phyloP scores from a whole-genome alignment of 1,140 invertebrate species.

The Platorchestia sp. region DNA sequence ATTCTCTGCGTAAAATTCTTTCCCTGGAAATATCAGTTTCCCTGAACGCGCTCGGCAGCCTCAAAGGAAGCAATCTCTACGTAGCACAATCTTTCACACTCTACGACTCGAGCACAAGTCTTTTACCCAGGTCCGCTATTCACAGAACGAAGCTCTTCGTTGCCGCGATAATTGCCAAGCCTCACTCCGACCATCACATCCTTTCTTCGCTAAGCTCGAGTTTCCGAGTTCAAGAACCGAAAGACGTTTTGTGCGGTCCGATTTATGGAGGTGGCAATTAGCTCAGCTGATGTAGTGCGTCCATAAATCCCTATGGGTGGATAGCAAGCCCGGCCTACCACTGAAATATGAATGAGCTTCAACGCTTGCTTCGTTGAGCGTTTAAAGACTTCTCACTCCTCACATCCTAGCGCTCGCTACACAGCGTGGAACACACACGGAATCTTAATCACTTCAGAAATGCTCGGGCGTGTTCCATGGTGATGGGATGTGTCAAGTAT shows the following conservation, averaged over 20 bases:
- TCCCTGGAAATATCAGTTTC: not conserved
- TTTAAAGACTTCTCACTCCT: not conserved
- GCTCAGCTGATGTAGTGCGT: not conserved
- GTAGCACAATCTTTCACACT: not conserved
- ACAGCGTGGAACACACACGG: not conserved
- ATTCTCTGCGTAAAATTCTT: not conserved
- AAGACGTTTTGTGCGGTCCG: not conserved
- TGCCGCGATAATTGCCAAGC: not conserved
- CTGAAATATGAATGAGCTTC: not conserved
- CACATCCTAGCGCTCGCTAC: not conserved
- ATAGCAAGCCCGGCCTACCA: not conserved
- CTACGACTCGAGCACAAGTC: not conserved
- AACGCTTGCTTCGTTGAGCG: not conserved
- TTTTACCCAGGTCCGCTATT: not conserved
- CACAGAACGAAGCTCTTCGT: not conserved
- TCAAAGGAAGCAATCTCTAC: not conserved
- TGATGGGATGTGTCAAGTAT: too few relatives aligned
- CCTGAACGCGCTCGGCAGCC: not conserved
- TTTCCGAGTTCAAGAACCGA: not conserved
- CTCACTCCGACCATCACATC: not conserved
- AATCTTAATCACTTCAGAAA: not conserved
- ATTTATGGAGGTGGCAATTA: slow-evolving; percentile 8
- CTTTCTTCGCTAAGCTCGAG: not conserved
- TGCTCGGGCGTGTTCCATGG: too few relatives aligned
- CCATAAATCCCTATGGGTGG: slow-evolving; percentile 6